These are phyloP conservation scores for Copidosoma aretas DNA, from an alignment of 2,888 invertebrate genomes.

Conservation along the genomic window DNA sequence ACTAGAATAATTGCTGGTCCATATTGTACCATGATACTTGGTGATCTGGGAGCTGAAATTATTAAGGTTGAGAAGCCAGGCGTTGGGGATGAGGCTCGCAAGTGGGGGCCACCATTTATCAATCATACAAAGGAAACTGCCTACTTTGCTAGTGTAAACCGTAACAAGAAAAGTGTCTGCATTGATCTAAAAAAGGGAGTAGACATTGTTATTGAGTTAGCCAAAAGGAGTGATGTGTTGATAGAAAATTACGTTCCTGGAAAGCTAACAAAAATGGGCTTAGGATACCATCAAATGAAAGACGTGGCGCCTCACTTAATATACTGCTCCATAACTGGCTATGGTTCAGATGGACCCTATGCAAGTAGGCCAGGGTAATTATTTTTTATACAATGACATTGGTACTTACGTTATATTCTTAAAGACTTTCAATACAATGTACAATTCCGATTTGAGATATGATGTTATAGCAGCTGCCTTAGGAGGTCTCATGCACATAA, in stretches of 20 bases:
- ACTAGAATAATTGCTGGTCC: slow-evolving; percentile 93
- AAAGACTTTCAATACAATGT: too few species aligned
- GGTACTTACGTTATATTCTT: too few species aligned
- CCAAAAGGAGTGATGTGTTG: slow-evolving; percentile 81
- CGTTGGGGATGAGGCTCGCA: slow-evolving; percentile 84
- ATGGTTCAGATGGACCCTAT: slow-evolving; percentile 88
- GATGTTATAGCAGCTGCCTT: slow-evolving; percentile 94
- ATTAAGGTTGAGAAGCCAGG: slow-evolving; percentile 89
- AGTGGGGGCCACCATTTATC: slow-evolving; percentile 92
- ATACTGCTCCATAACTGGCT: slow-evolving; percentile 94
- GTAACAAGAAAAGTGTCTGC: slow-evolving; percentile 93
- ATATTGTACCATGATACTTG: slow-evolving; percentile 90
- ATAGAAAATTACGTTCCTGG: slow-evolving; percentile 96
- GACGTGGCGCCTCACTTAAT: slow-evolving; percentile 78
- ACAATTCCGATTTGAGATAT: too few species aligned
- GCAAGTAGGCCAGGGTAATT: slow-evolving; percentile 85
- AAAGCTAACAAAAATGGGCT: slow-evolving; percentile 75
- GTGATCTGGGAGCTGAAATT: slow-evolving; percentile 91
- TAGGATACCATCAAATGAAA: slow-evolving; percentile 81
- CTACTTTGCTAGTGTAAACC: slow-evolving; percentile 88
- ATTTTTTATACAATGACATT: too few species aligned
- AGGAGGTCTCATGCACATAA: slow-evolving; percentile 88
- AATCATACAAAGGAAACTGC: slow-evolving; percentile 71
- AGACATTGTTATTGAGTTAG: slow-evolving; percentile 74
- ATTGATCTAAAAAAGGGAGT: slow-evolving; percentile 82